These are phyloP conservation scores for Peromyscus melanophrys DNA, from an alignment of 2,797 vertebrate species.

Conservation along the genomic window DNA sequence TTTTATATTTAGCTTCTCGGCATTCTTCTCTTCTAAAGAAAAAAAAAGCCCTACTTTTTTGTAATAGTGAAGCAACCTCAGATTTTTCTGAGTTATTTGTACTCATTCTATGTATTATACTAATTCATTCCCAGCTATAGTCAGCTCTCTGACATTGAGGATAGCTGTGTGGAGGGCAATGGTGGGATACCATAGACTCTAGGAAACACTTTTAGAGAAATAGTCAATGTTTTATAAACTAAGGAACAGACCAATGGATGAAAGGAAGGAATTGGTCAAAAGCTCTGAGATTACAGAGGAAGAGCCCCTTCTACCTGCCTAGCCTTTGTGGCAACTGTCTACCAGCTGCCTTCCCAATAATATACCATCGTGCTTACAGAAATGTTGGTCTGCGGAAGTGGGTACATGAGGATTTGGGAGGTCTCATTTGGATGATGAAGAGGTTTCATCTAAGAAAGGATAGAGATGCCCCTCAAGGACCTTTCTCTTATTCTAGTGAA, in stretches of 20 bases:
- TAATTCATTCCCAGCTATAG: slow-evolving; percentile 16
- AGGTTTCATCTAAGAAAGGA: not conserved
- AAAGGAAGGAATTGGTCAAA: slow-evolving; percentile 1
- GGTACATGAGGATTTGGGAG: not conserved
- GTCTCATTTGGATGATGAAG: not conserved
- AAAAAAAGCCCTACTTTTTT: not conserved
- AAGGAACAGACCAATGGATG: not conserved
- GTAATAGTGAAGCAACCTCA: not conserved
- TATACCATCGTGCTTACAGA: not conserved
- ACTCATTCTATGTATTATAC: not conserved
- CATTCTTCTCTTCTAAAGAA: not conserved
- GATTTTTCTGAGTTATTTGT: not conserved
- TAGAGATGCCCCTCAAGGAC: not conserved
- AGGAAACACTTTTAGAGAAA: too few relatives aligned
- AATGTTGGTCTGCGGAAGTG: not conserved
- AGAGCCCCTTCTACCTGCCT: not conserved
- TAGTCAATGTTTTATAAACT: too few relatives aligned
- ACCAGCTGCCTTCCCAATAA: not conserved
- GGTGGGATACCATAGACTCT: too few relatives aligned
- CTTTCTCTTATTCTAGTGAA: not conserved
- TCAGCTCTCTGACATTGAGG: not conserved
- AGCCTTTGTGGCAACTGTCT: not conserved
- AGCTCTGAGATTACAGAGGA: not conserved
- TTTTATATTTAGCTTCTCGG: not conserved
- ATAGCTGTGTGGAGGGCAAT: not conserved